A percentile compares a stretch with the other conserved stretches of the same genome.
Evolutionary conservation across 2,113 vertebrate species (phyloP).

Genomic region (Malurus cyaneus): DNA sequence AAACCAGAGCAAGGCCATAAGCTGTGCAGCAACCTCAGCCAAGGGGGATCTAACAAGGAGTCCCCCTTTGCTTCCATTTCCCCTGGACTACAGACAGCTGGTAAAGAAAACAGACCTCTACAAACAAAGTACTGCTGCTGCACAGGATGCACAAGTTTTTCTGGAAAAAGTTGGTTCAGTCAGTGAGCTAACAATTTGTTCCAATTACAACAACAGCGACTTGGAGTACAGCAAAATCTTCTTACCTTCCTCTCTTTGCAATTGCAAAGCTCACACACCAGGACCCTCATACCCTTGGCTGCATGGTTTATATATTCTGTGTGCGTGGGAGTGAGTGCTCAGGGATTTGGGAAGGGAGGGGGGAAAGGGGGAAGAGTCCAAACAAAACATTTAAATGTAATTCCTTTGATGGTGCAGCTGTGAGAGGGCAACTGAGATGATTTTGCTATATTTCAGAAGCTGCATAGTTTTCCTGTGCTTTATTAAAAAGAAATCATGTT

Average conservation of each 20-base stretch:
- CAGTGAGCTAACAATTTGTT: background rate
- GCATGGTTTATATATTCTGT: background rate
- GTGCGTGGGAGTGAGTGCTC: background rate
- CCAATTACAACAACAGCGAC: background rate
- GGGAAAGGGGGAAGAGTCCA: background rate
- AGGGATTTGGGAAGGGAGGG: constrained; percentile 1
- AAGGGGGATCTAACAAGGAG: fast-evolving
- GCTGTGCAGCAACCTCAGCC: background rate
- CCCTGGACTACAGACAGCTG: background rate
- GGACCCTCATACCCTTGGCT: background rate
- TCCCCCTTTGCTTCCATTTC: background rate
- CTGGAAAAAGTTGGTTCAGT: background rate
- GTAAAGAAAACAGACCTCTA: background rate
- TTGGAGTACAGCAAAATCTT: background rate
- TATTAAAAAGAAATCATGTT: background rate
- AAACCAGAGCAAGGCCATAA: background rate
- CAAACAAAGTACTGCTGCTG: background rate
- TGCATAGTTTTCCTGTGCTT: background rate
- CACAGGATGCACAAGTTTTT: background rate
- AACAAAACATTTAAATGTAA: constrained; percentile 17
- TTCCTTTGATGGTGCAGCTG: constrained; percentile 25
- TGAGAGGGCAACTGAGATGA: background rate
- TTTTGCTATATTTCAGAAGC: background rate
- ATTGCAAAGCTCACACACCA: background rate
- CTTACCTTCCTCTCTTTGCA: background rate